These are phyloP conservation scores for Ariolimax columbianus DNA, from an alignment of 2,888 invertebrate species.

Conservation along the genomic window DNA sequence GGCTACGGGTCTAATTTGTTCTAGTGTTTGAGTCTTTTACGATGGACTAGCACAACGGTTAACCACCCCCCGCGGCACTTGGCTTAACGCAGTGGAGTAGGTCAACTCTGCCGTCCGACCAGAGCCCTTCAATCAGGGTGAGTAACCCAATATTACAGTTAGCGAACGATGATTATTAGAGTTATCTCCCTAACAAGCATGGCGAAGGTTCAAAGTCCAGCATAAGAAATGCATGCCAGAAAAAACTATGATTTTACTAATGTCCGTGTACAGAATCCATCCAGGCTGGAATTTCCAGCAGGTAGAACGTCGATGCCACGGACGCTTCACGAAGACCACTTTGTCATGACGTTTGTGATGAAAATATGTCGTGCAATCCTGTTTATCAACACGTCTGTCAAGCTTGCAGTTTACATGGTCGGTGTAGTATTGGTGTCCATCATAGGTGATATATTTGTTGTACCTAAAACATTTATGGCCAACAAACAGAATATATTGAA, in stretches of 20 bases:
- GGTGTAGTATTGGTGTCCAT: conserved; percentile 90
- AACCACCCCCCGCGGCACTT: no score
- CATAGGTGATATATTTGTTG: conserved; percentile 90
- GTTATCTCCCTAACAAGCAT: not conserved
- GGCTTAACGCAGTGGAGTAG: no score
- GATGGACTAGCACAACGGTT: no score
- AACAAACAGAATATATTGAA: conserved; percentile 94
- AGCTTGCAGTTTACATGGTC: conserved; percentile 90
- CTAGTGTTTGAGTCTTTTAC: no score
- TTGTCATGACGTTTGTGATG: conserved; percentile 89
- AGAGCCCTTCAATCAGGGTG: no score
- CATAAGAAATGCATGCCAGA: not conserved
- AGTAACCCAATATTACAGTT: no score
- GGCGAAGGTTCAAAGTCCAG: conserved; percentile 81
- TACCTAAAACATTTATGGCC: conserved; percentile 90
- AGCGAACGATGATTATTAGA: no score
- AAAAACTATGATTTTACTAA: not conserved
- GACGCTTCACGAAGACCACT: conserved; percentile 86
- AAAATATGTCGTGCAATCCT: conserved; percentile 92
- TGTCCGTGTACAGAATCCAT: not conserved
- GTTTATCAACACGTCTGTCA: conserved; percentile 86
- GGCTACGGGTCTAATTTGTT: no score
- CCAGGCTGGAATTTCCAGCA: not conserved
- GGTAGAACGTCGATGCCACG: not conserved
- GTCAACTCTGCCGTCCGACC: no score